Base-by-base conservation (phyloP, 1,140 invertebrate genomes). In the Patella vulgata region DNA sequence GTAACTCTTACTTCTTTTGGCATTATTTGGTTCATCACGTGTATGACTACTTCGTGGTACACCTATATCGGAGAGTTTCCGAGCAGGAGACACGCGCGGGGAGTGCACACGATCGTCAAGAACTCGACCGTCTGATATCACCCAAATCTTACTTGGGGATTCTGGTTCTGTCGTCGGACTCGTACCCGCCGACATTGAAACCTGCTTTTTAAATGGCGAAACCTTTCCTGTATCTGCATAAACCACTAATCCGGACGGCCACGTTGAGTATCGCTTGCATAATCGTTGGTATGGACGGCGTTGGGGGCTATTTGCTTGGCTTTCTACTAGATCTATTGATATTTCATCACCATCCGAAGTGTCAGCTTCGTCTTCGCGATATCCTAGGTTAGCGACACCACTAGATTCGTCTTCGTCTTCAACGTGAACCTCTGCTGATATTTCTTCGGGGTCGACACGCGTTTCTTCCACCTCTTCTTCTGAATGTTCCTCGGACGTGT, bases 1-100 rank as follows among this genome's bases (percentile, higher is more conserved):
- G 23, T 58, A 55, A 30, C 48, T 64, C 5, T 39, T 48, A 25
- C 47, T 52, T 9, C 62, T 36, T 21, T 40, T 36, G 23, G 47
- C 48, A 30, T 51, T 59, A 40, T 59, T 59, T 30, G 50, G 31
- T 1, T 23, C 31, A 21, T 5, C 27, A 36, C 11, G 8, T 27
- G 25, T 9, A 9, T 39, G 21, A n/a, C 25, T 51, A 12, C 44
- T 11, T 17, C 31, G 12, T 27, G 46, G 46, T n/a, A 47, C 51
- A 23, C 43, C 47, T 39, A 43, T 48, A n/a, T 47, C 50, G 31
- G 51, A 47, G 14, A 39, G 33, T 23, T 48, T 51, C 14, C 12
- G 2, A 25, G 33, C 30, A 14, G 55, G 43, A 12, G 55, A 46
- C 42, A 3, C 23, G 19, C 28, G n/a, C 33, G 47, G 47, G 17